phyloP scores from a whole-genome alignment of 2,113 vertebrate genomes.

The Saimiri boliviensis region DNA sequence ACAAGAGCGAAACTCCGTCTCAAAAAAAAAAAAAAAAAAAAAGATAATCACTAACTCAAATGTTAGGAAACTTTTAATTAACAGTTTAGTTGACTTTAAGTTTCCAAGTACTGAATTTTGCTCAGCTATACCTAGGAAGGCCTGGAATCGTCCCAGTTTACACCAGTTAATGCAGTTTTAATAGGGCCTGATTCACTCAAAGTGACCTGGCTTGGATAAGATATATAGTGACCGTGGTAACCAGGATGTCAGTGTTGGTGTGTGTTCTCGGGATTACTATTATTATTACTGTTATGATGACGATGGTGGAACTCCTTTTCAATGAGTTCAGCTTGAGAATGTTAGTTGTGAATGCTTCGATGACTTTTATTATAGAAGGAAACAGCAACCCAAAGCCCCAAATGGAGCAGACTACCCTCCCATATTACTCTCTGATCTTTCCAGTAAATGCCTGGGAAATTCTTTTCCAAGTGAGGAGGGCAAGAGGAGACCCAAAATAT shows the following conservation, averaged over 20 bases:
- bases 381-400: background rate
- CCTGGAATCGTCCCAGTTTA: background rate
- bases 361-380: background rate
- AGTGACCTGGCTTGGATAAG: background rate
- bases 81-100: background rate
- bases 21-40: too few relatives aligned
- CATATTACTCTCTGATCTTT: background rate
- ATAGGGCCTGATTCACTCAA: background rate
- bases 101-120: background rate
- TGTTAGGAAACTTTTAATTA: background rate
- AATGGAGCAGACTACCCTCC: background rate
- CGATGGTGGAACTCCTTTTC: background rate
- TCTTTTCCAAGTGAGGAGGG: background rate
- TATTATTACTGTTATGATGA: background rate
- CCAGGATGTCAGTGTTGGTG: too few relatives aligned
- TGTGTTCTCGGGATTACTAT: accelerated
- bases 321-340: background rate
- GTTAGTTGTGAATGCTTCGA: background rate
- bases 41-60: background rate
- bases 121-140: background rate
- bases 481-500: background rate
- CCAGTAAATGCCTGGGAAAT: background rate
- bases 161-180: too few relatives aligned
- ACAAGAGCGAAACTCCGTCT: too few relatives aligned
- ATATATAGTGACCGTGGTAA: accelerated